Base-by-base conservation (phyloP, 2,797 vertebrate genomes). In the Malurus splendens region DNA sequence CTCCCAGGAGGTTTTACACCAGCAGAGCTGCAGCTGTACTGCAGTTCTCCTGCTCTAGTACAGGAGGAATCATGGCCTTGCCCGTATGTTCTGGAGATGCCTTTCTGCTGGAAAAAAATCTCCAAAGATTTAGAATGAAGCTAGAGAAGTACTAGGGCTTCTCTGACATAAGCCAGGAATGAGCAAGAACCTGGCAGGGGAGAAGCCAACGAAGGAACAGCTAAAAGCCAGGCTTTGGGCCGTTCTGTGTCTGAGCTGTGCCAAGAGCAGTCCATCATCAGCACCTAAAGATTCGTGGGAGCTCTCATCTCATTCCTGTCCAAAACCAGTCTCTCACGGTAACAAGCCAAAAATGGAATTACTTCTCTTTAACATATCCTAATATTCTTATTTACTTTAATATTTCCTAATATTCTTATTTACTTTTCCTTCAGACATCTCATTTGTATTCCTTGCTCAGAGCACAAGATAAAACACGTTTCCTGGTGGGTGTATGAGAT, bases 401-500 rank as follows among this genome's bases (percentile, higher is more conserved):
- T 93, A 82, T 70, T 84, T 82, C 54, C 68, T 65, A 85, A 80
- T 82, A 86, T 38, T 67, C 68, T 67, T 93, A 86, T 87, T 92
- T 92, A 90, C 59, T 93, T 89, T 92, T 90, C 36, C 44, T 84
- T 70, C 57, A 82, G 64, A 71, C 18, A 73, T 67, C 77, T 86
- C n/a, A 90, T 91, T 90, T 79, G 60, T 66, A 89, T 83, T 87
- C 77, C 60, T 76, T 89, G 56, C 77, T 76, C 3, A 0, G 44
- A 90, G 87, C 42, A 75, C 51, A 83, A 87, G 85, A 92, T 83
- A 95, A 78, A 93, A 73, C 42, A 83, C 70, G 70, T 92, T 94
- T 95, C 74, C 85, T 93, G 67, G 94, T 94, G 92, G 93, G 92
- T 70, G 89, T 83, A 85, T 51, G 74, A 93, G 70, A 92, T 87